Percentiles rank a stretch among this genome's conserved stretches.
These are phyloP conservation scores for Ylistrum balloti DNA, from an alignment of 1,140 invertebrate species.

Conservation along the genomic window DNA sequence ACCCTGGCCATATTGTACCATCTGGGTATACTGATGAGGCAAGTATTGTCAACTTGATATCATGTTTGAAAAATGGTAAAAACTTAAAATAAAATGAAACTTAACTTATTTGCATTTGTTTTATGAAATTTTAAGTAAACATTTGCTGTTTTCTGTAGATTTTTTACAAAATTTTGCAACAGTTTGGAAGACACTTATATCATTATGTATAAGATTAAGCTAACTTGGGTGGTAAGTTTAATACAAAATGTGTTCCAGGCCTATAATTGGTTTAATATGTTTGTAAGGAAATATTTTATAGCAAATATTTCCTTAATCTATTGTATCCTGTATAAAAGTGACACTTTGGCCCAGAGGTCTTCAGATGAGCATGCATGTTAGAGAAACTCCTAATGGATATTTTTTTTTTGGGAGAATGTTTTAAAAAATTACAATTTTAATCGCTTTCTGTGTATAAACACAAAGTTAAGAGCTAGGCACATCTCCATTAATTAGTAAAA, in stretches of 20 bases:
- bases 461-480: neutral
- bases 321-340: slow-evolving; percentile 26
- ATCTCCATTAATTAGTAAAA: neutral
- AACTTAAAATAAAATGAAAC: neutral
- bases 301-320: slow-evolving; percentile 11
- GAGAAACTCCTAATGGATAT: neutral
- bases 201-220: neutral
- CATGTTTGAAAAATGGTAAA: neutral
- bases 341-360: neutral
- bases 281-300: slow-evolving; percentile 40
- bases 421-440: neutral
- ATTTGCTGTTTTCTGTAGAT: neutral
- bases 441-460: neutral
- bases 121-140: neutral
- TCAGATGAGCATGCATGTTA: neutral
- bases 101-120: neutral
- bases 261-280: slow-evolving; percentile 14
- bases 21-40: neutral
- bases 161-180: neutral
- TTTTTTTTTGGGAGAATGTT: too few relatives aligned
- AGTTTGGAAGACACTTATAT: neutral
- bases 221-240: neutral
- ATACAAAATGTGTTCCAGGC: neutral
- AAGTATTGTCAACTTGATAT: neutral
- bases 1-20: slow-evolving; percentile 13